phyloP scores from a whole-genome alignment of 64 coral and sea anemone species.

The Montipora cactus region DNA sequence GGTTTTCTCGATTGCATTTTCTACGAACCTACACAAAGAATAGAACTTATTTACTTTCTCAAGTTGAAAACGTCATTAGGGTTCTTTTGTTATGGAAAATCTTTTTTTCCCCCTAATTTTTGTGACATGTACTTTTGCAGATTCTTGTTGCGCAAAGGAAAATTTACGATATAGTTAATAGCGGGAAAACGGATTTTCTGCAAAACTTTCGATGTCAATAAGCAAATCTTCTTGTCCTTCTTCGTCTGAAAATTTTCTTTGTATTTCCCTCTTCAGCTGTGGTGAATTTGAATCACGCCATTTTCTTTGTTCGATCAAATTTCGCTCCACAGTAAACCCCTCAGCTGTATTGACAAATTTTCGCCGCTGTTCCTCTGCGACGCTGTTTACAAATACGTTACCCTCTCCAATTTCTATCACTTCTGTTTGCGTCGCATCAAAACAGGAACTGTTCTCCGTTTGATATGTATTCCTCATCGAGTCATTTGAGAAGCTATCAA shows the following conservation, averaged over 20 bases:
- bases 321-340: background rate
- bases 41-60: background rate
- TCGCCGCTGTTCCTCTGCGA: background rate
- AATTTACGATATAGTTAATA: background rate
- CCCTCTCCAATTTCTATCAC: background rate
- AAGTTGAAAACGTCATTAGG: background rate
- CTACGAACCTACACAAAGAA: background rate
- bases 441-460: background rate
- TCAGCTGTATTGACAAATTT: background rate
- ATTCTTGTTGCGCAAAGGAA: background rate
- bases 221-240: slow-evolving; percentile 7
- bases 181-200: background rate
- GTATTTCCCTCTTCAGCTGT: background rate
- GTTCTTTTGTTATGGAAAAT: background rate
- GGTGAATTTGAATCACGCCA: background rate
- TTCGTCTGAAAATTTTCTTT: background rate
- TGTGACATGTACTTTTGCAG: background rate
- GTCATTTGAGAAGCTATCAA: background rate
- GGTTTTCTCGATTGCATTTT: background rate
- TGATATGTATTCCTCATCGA: background rate
- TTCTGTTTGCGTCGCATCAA: background rate
- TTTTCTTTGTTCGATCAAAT: background rate
- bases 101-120: background rate
- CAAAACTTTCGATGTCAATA: slow-evolving; percentile 9
- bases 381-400: background rate